Conservation (phyloP, 1,140 invertebrate genomes). For the Aphidius ervi region DNA sequence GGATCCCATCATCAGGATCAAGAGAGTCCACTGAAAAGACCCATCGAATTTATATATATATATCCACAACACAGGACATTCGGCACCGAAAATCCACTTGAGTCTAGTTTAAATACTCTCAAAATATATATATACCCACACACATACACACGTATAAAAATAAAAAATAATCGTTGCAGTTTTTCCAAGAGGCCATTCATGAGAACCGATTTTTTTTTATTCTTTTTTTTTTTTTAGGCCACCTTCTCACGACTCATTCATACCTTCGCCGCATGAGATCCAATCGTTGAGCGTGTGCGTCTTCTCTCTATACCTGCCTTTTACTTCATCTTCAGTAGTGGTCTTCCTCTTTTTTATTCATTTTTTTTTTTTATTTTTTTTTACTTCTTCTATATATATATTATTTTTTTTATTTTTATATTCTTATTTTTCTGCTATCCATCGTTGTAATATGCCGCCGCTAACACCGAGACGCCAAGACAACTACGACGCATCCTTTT, state of each 20-base stretch:
- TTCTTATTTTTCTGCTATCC: neutral
- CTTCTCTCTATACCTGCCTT: slow-evolving; percentile 8
- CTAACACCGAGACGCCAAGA: neutral
- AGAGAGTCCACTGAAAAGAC: neutral
- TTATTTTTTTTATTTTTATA: too few species aligned
- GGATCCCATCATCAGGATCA: neutral
- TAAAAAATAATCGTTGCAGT: slow-evolving; percentile 30
- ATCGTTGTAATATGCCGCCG: neutral
- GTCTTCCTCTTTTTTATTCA: too few species aligned
- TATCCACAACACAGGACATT: slow-evolving; percentile 32
- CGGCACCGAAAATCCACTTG: slow-evolving; percentile 15
- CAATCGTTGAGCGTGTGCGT: slow-evolving; percentile 28
- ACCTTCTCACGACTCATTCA: slow-evolving; percentile 46
- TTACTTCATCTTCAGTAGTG: neutral
- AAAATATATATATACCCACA: slow-evolving; percentile 20
- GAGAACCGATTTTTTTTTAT: slow-evolving; percentile 19
- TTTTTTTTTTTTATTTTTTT: neutral
- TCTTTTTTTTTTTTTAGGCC: slow-evolving; percentile 25
- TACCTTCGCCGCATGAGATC: slow-evolving; percentile 39
- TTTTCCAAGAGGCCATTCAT: slow-evolving; percentile 44
- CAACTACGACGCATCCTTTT: slow-evolving; percentile 4
- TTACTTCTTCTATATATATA: neutral
- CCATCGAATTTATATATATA: slow-evolving; percentile 31
- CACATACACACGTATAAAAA: slow-evolving; percentile 12
- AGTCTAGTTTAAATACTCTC: neutral